These are phyloP conservation scores for Acrossocheilus wenchowensis DNA, from an alignment of 2,797 vertebrate genomes.

Conservation along the genomic window DNA sequence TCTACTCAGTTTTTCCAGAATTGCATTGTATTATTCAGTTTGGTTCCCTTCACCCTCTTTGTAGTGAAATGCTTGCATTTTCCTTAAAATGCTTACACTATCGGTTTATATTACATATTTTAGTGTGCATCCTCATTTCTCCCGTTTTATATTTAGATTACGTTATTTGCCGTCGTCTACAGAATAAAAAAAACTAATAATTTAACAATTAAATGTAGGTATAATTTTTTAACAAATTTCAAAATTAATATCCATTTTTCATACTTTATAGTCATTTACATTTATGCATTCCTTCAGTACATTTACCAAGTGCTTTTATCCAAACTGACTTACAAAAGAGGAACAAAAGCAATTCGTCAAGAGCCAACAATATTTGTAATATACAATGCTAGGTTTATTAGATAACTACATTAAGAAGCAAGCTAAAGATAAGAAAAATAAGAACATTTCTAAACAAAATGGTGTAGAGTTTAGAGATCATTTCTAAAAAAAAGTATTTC, in stretches of 20 bases:
- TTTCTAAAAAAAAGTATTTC: background rate
- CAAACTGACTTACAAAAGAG: background rate
- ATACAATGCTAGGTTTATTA: background rate
- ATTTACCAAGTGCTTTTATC: background rate
- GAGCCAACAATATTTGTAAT: background rate
- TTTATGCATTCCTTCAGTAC: background rate
- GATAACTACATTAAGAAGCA: background rate
- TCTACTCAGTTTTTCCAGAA: conserved; percentile 16
- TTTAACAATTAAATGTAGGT: background rate
- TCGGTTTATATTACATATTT: background rate
- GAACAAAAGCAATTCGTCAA: background rate
- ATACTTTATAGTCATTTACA: background rate
- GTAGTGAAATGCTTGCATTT: background rate
- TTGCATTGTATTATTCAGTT: conserved; percentile 9
- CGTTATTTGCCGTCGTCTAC: background rate
- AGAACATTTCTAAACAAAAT: background rate
- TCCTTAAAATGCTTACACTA: background rate
- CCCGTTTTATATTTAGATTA: background rate
- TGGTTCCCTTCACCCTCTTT: background rate
- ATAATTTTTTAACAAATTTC: background rate
- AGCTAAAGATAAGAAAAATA: background rate
- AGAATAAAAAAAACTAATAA: background rate
- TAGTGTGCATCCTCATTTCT: background rate
- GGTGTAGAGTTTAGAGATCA: background rate
- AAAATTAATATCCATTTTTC: background rate